A percentile compares a stretch with the other conserved stretches of the same genome.
phyloP scores from a whole-genome alignment of 2,797 vertebrate species.

The Pangasius sanitwongsei region DNA sequence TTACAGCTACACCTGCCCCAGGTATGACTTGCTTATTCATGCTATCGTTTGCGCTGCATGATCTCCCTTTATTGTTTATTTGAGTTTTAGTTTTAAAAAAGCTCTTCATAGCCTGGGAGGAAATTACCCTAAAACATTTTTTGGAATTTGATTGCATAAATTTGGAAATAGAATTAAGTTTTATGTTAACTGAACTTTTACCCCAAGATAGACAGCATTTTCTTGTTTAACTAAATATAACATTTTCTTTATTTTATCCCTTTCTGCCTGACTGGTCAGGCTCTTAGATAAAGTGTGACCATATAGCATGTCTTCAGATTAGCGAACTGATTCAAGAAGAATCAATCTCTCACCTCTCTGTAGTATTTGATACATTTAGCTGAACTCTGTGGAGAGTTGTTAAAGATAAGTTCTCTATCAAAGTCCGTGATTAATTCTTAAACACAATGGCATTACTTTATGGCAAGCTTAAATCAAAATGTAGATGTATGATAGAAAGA shows the following conservation, averaged over 20 bases:
- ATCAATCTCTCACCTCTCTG: conserved; percentile 32
- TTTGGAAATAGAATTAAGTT: conserved; percentile 22
- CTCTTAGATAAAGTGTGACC: conserved; percentile 27
- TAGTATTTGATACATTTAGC: conserved; percentile 31
- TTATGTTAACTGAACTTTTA: conserved; percentile 9
- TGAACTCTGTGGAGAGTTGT: conserved; percentile 45
- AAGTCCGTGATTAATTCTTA: conserved; percentile 27
- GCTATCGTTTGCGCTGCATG: not conserved
- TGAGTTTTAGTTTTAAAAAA: not conserved
- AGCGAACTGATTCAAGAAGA: conserved; percentile 32
- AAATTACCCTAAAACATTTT: not conserved
- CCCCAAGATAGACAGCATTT: not conserved
- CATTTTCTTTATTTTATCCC: conserved; percentile 12
- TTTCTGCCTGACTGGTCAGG: conserved; percentile 16
- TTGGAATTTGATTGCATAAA: not conserved
- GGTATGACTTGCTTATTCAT: conserved; percentile 74
- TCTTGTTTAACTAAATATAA: conserved; percentile 23
- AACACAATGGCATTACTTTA: conserved; percentile 33
- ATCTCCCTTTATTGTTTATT: conserved; percentile 20
- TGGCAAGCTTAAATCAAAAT: conserved; percentile 51
- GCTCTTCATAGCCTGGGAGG: not conserved
- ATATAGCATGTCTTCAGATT: conserved; percentile 34
- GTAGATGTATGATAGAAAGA: conserved; percentile 40
- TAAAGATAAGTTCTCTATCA: conserved; percentile 48
- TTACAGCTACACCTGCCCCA: conserved; percentile 94